Evolutionary conservation across 2,797 vertebrate genomes (phyloP).

Genomic region (Steatocranus sp.): DNA sequence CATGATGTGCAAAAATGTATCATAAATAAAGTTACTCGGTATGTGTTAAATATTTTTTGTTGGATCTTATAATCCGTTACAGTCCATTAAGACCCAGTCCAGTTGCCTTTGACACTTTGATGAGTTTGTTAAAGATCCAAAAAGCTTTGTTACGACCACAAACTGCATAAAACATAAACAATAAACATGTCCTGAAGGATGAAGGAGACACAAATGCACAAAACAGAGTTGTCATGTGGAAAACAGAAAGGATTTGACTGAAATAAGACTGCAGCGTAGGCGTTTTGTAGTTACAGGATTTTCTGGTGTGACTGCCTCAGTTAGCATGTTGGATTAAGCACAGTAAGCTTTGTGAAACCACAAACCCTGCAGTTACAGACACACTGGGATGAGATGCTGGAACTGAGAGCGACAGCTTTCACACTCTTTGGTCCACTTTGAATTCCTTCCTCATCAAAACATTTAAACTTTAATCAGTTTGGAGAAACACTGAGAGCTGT

Average conservation of each 20-base stretch:
- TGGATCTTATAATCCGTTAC: not conserved
- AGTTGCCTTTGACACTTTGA: not conserved
- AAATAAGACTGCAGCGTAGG: not conserved
- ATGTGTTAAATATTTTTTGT: not conserved
- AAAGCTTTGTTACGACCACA: not conserved
- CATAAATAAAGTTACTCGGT: not conserved
- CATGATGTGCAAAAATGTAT: not conserved
- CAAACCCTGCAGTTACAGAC: not conserved
- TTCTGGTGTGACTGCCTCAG: slow-evolving; percentile 18
- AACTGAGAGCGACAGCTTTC: not conserved
- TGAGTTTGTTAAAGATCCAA: not conserved
- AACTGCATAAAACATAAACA: not conserved
- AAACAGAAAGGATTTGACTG: not conserved
- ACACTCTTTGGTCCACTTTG: not conserved
- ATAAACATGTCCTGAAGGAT: not conserved
- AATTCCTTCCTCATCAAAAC: slow-evolving; percentile 2
- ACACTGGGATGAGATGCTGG: not conserved
- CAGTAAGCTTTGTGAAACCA: not conserved
- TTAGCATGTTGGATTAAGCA: slow-evolving; percentile 34
- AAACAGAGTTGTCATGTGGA: not conserved
- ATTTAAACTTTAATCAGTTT: slow-evolving; percentile 3
- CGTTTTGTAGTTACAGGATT: slow-evolving; percentile 9
- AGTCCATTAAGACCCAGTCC: not conserved
- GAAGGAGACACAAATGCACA: not conserved
- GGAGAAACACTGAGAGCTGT: not conserved